phyloP scores from a whole-genome alignment of 2,113 vertebrate species.

The Cyprinodon variegatus region DNA sequence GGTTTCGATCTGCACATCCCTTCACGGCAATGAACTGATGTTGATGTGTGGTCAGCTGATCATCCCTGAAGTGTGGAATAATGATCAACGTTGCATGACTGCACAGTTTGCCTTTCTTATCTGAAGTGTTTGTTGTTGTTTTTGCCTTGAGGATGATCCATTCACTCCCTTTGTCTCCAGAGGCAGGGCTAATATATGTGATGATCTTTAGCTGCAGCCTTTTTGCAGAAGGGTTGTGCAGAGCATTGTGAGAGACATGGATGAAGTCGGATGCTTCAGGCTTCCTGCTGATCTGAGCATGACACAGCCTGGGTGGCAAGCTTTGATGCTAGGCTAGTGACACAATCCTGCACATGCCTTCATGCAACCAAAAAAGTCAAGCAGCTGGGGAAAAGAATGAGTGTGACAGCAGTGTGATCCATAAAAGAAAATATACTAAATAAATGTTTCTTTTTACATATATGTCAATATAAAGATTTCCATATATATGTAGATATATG shows the following conservation, averaged over 20 bases:
- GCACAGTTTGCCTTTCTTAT: not conserved
- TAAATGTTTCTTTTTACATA: not conserved
- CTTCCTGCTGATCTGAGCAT: conserved; percentile 42
- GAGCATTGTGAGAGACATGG: conserved; percentile 23
- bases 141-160: conserved; percentile 20
- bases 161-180: conserved; percentile 39
- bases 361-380: conserved; percentile 24
- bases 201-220: conserved; percentile 28
- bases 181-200: conserved; percentile 38
- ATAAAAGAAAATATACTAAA: conserved; percentile 31
- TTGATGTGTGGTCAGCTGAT: not conserved
- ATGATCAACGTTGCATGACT: conserved; percentile 4
- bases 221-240: conserved; percentile 49
- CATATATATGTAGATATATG: not conserved
- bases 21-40: not conserved
- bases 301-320: conserved; percentile 54
- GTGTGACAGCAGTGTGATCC: conserved; percentile 11
- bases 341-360: conserved; percentile 33
- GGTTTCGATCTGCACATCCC: not conserved
- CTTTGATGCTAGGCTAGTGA: conserved; percentile 44
- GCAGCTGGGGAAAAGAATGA: conserved; percentile 11
- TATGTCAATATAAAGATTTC: too few relatives aligned
- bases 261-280: conserved; percentile 30
- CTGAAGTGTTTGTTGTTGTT: conserved; percentile 38
- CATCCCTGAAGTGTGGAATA: not conserved